Evolutionary conservation across 1,140 invertebrate species (phyloP).

Genomic region (Ceratoteleas bidentatus): DNA sequence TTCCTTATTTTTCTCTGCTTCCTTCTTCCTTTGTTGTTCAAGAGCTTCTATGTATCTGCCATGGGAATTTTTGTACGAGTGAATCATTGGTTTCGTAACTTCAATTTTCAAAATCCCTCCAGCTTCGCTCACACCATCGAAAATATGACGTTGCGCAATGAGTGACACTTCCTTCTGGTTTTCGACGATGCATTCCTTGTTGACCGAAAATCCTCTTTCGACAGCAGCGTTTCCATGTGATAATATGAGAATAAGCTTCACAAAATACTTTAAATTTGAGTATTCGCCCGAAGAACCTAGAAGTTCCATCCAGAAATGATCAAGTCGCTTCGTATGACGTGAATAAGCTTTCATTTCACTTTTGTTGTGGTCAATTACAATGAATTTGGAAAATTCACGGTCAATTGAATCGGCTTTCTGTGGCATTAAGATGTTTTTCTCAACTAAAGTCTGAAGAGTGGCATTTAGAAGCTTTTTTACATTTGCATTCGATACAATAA

Average conservation of each 20-base stretch:
- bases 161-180: conserved; percentile 19
- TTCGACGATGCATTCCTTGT: conserved; percentile 23
- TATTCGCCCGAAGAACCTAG: neutral
- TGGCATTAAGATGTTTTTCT: no score
- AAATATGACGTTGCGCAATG: conserved; percentile 18
- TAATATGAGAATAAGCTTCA: conserved; percentile 20
- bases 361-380: neutral
- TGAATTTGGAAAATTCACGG: neutral
- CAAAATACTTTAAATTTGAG: conserved; percentile 1
- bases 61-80: neutral
- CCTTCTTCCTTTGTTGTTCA: conserved; percentile 1
- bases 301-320: conserved; percentile 23
- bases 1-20: conserved; percentile 1
- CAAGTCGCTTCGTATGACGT: neutral
- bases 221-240: conserved; percentile 16
- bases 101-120: conserved; percentile 7
- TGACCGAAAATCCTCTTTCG: conserved; percentile 24
- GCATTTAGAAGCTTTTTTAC: no score
- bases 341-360: neutral
- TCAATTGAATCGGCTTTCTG: neutral
- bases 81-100: conserved; percentile 9
- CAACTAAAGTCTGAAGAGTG: no score
- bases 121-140: conserved; percentile 4
- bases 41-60: conserved; percentile 2
- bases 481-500: neutral